Evolutionary conservation across 2,888 invertebrate genomes (phyloP), one percentile per base, ranked within the genome.

Genomic region (Ischnus inquisitorius): DNA sequence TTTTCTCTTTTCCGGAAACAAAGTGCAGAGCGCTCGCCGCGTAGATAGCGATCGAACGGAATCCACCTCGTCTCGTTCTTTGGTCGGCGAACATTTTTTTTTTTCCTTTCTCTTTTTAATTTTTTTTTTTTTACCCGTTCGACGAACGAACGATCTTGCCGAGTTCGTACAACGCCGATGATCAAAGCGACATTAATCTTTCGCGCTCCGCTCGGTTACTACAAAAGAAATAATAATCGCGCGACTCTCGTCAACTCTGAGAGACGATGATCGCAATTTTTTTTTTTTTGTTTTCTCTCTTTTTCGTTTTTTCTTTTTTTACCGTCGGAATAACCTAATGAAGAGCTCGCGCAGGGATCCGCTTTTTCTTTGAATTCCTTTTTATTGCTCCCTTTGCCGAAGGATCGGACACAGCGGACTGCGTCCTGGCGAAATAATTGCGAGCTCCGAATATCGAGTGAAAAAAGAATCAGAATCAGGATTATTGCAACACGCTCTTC

Each of bases 151-250:
- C 78, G 78, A 83, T 79, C 65, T 69, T 48, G 46, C 65, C 41
- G 34, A 54, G 22, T 69, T 48, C 48, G 51, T 60, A 57, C 65
- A 79, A 79, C 71, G 68, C 28, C 54, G 68, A 80, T 77, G 80
- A 80, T 83, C 79, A 85, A 87, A 85, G 86, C 60, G 76, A 79
- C 85, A 87, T 87, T 88, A 88, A 87, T 87, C 81, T 87, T 87
- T 84, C 64, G 22, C 79, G 75, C 80, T 80, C 62, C 22, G 54
- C 64, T 64, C 60, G 64, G 60, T 43, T 68, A 46, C 67, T 67
- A 80, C 71, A 80, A 80, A 68, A 74, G 72, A 77, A 74, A 80
- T 68, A 80, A 83, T 83, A 79, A 72, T 67, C 76, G 60, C 57
- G 22, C 3, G 51, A 67, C 16, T 67, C 67, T 67, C 67, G 19